Evolutionary conservation across 2,888 invertebrate species (phyloP).

Genomic region (Agapostemon virescens): DNA sequence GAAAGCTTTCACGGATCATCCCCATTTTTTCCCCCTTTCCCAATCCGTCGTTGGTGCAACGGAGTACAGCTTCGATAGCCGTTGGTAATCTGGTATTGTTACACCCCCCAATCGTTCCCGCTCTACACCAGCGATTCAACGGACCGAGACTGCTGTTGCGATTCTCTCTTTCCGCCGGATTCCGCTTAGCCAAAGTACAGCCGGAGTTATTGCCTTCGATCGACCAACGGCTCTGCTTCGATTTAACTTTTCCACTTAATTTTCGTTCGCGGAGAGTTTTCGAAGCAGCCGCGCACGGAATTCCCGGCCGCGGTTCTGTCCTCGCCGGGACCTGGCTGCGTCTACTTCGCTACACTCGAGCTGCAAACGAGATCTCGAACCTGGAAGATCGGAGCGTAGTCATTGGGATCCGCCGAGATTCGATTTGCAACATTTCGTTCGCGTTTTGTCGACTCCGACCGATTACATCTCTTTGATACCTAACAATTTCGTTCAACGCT

Average conservation of each 20-base stretch:
- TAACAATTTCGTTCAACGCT: background rate
- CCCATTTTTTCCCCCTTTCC: background rate
- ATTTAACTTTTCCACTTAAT: slow-evolving; percentile 9
- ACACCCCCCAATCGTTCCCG: background rate
- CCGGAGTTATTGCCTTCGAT: background rate
- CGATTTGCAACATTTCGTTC: background rate
- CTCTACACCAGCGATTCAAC: background rate
- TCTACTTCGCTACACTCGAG: background rate
- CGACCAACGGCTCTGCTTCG: background rate
- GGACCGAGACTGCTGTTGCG: background rate
- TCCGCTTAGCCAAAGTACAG: background rate
- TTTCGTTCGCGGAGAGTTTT: background rate
- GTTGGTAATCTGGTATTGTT: background rate
- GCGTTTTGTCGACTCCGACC: background rate
- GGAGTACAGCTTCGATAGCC: background rate
- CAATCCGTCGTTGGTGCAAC: background rate
- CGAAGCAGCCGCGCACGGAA: background rate
- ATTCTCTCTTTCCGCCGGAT: background rate
- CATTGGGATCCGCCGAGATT: background rate
- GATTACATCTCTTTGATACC: background rate
- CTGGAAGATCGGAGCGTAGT: background rate
- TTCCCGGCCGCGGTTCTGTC: background rate
- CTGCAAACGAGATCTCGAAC: background rate
- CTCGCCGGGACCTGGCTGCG: background rate
- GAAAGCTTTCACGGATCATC: slow-evolving; percentile 7